phyloP scores from a whole-genome alignment of 1,140 invertebrate species.

The Polypedilum vanderplanki region DNA sequence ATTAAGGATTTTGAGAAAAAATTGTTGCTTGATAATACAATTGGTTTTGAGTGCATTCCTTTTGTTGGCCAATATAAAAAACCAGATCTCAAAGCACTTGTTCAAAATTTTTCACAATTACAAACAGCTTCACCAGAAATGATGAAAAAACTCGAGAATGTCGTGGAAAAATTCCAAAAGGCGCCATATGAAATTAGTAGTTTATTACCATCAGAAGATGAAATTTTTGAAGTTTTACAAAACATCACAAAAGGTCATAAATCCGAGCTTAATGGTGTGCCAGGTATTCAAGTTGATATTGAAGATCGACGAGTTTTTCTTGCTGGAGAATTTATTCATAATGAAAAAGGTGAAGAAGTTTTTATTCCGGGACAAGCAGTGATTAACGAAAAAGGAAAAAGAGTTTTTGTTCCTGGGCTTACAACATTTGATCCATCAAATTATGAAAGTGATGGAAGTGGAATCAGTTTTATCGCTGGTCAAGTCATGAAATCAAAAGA shows the following conservation, averaged over 20 bases:
- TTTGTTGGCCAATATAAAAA: conserved; percentile 51
- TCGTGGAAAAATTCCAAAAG: conserved; percentile 51
- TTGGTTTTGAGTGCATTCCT: conserved; percentile 54
- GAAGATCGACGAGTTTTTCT: conserved; percentile 57
- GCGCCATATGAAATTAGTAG: conserved; percentile 47
- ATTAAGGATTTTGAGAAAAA: conserved; percentile 47
- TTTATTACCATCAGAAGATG: conserved; percentile 54
- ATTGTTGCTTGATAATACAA: conserved; percentile 38
- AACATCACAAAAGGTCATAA: conserved; percentile 54
- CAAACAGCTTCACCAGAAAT: conserved; percentile 48
- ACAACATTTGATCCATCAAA: conserved; percentile 45
- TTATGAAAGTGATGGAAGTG: conserved; percentile 47
- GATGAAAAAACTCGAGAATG: conserved; percentile 50
- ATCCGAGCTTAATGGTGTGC: conserved; percentile 52
- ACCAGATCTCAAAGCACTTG: conserved; percentile 37
- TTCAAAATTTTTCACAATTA: not conserved
- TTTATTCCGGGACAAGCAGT: conserved; percentile 69
- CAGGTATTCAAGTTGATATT: conserved; percentile 57
- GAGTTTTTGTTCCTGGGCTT: conserved; percentile 63
- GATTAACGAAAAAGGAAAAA: conserved; percentile 51
- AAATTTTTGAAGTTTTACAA: conserved; percentile 56
- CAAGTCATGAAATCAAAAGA: conserved; percentile 43
- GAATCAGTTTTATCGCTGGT: conserved; percentile 61
- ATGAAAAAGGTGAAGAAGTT: conserved; percentile 53
- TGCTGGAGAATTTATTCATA: conserved; percentile 61